Evolutionary conservation across 2,113 vertebrate genomes (phyloP), one percentile per base, ranked within the genome.

Genomic region (Hepsetus odoe): DNA sequence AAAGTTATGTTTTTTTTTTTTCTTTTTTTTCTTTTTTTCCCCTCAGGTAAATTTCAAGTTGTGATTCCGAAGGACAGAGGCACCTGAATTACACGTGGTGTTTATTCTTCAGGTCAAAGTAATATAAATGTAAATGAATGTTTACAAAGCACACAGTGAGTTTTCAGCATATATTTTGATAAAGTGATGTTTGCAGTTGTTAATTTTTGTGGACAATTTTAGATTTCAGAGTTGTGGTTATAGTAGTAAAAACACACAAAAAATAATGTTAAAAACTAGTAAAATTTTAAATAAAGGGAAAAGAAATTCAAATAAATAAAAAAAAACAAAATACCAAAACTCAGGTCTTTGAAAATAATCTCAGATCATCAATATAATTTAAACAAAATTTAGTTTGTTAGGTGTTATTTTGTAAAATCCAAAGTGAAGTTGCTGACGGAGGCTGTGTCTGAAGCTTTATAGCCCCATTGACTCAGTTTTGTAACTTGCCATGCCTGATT

Each of bases 31-130:
- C n/a, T 22, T 35, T 85, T 79, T n/a, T n/a, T n/a, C n/a, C n/a
- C n/a, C n/a, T 20, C 87, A 95, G 95, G 94, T 89, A 96, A 93
- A 80, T 95, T 95, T 86, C 94, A 95, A 86, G 92, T 95, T 66
- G 90, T 94, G 76, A 87, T 95, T 70, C 94, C 92, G 87, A 94
- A 93, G 26, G 49, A 30, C 51, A 9, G 20, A 26, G 40, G 12
- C n/a, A 8, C 6, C 0, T 2, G 18, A 35, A 38, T 14, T 46
- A 1, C 66, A 4, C n/a, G n/a, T 77, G 44, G 70, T 67, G 1
- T 30, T 20, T 74, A 35, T 38, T 58, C 26, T 61, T 24, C 44
- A 67, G 14, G 18, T 53, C 26, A 44, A 59, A 62, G 53, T 78
- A 53, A 71, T 46, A 74, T 82, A 24, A 82, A 82, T 83, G 64